phyloP scores from a whole-genome alignment of 1,140 invertebrate species.

The Cotesia typhae region DNA sequence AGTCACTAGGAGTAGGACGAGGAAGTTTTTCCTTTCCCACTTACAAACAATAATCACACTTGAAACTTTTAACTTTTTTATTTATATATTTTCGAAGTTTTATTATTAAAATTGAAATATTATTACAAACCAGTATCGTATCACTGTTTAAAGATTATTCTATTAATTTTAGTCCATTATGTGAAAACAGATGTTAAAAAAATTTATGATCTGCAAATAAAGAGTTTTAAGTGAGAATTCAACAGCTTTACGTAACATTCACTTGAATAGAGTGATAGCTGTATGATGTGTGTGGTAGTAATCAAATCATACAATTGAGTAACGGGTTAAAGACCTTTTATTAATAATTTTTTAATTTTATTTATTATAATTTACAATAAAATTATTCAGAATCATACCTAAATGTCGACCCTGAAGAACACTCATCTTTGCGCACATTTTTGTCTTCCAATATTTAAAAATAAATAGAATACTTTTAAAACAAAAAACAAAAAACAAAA shows the following conservation, averaged over 20 bases:
- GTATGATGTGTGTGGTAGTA: conserved; percentile 2
- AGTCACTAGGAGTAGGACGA: conserved; percentile 37
- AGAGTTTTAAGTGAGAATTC: background rate
- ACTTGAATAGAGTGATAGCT: conserved; percentile 1
- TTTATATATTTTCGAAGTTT: background rate
- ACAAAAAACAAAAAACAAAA: background rate
- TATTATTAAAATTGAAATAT: background rate
- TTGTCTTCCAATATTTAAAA: conserved; percentile 2
- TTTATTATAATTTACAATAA: background rate
- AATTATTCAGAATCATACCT: conserved; percentile 51
- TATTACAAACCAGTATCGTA: background rate
- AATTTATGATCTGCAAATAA: conserved; percentile 4
- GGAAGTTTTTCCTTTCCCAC: background rate
- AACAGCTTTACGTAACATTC: conserved; percentile 3
- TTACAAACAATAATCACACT: background rate
- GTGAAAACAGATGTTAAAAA: background rate
- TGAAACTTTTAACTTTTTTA: background rate
- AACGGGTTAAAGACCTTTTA: conserved; percentile 3
- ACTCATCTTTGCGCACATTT: conserved; percentile 65
- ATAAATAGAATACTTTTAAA: background rate
- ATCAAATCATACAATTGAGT: conserved; percentile 14
- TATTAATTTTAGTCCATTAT: background rate
- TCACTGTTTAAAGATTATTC: background rate
- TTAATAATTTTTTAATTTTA: background rate
- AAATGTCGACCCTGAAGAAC: conserved; percentile 63